phyloP scores from a whole-genome alignment of 2,797 vertebrate species.

The Pteropus rufus region DNA sequence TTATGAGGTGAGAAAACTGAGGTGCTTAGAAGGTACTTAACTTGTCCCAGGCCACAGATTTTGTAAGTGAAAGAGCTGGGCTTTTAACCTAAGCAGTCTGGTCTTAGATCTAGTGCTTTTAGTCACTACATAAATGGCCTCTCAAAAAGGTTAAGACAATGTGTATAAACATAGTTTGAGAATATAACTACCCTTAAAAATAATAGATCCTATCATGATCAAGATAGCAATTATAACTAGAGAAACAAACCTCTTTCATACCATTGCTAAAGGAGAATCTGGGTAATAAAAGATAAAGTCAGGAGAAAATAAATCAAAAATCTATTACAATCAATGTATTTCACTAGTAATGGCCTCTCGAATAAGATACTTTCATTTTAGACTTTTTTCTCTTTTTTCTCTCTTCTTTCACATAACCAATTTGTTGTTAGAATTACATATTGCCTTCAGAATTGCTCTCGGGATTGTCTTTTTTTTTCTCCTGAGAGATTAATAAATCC shows the following conservation, averaged over 20 bases:
- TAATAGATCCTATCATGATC: not conserved
- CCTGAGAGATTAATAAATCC: not conserved
- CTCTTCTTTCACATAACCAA: not conserved
- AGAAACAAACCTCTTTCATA: not conserved
- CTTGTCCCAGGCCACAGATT: not conserved
- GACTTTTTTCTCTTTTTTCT: not conserved
- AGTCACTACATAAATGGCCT: not conserved
- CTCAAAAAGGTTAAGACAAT: not conserved
- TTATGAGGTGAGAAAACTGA: not conserved
- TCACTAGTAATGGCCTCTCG: not conserved
- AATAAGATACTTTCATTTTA: not conserved
- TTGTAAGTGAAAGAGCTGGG: not conserved
- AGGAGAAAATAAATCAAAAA: not conserved
- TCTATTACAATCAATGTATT: not conserved
- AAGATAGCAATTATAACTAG: not conserved
- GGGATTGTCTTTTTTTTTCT: not conserved
- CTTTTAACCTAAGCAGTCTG: not conserved
- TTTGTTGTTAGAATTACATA: not conserved
- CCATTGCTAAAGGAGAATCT: not conserved
- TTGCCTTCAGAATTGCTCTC: not conserved
- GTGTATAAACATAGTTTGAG: not conserved
- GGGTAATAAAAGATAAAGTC: not conserved
- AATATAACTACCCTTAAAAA: constrained; percentile 1
- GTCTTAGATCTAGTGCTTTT: not conserved
- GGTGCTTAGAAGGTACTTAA: not conserved